Evolutionary conservation across 2,797 vertebrate genomes (phyloP).

Genomic region (Falco berigora): DNA sequence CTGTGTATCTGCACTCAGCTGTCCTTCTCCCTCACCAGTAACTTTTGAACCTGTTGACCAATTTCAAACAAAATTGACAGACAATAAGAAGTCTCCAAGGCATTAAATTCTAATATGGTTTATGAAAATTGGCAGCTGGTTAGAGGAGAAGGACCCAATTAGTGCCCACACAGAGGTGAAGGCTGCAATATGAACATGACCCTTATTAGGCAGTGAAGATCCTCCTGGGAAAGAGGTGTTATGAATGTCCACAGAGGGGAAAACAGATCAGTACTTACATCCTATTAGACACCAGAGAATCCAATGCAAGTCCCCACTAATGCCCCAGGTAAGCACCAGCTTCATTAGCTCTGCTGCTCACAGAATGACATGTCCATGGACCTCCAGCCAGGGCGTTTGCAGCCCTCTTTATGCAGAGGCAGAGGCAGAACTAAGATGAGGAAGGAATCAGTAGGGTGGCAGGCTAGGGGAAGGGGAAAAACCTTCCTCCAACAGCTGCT

Average conservation of each 20-base stretch:
- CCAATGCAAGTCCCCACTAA: not conserved
- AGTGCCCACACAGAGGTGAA: not conserved
- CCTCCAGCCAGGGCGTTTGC: not conserved
- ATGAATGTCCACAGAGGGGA: not conserved
- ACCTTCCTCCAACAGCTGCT: not conserved
- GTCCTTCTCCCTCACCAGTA: not conserved
- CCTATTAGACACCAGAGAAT: not conserved
- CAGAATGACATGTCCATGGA: fast-evolving
- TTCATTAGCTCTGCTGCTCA: not conserved
- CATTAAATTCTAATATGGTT: not conserved
- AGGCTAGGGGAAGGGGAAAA: not conserved
- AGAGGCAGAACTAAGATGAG: not conserved
- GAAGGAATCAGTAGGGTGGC: not conserved
- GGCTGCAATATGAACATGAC: not conserved
- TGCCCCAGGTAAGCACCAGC: not conserved
- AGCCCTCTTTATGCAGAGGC: not conserved
- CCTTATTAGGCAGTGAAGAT: not conserved
- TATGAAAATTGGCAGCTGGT: not conserved
- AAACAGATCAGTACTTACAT: not conserved
- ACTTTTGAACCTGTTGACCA: constrained; percentile 13
- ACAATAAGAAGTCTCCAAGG: not conserved
- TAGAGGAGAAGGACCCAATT: not conserved
- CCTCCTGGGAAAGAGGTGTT: not conserved
- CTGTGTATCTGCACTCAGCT: not conserved
- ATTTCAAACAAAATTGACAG: not conserved